Evolutionary conservation across 2,888 invertebrate species (phyloP), one percentile per base, ranked within the genome.

Genomic region (Tipula vernalis): DNA sequence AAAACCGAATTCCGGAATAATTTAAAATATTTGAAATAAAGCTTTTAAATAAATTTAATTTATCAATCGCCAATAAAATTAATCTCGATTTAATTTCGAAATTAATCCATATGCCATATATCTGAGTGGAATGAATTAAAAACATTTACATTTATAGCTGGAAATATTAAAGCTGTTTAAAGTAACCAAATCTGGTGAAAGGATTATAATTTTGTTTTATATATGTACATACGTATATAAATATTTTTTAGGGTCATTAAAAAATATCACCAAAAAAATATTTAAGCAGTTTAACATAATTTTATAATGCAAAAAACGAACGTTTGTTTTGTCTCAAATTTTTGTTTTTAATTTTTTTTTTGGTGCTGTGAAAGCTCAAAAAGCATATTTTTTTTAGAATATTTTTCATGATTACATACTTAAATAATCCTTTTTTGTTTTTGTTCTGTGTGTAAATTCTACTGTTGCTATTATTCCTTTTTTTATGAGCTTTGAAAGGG

Each of bases 231-330:
- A 39, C 6, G 2, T 71, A 71, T 71, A 71, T 18, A 28, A 71
- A 28, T 71, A 71, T 71, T n/a, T 71, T 51, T 71, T 71, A 71
- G 12, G 71, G 71, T 71, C 71, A 71, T 71, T 71, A 71, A 71
- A 71, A 71, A 28, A 71, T 71, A 71, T 71, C 28, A 71, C 18
- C 71, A 71, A 71, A 18, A 18, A 28, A 28, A 28, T 28, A 28
- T 71, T 71, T 71, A 71, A 71, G 71, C 71, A 71, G 71, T 71
- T 71, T 71, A 71, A 71, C 71, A 71, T 71, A 71, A 71, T 71
- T 71, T 71, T 71, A 71, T 71, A 71, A 71, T 71, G 57, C 57
- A 15, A 57, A 57, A 15, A 15, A 57, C 13, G 28, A 57, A 8
- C 18, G 18, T 57, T 18, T 57, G 57, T 15, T 57, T 71, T 71